Percentiles rank a stretch among this genome's conserved stretches.
These are phyloP conservation scores for Astur gentilis DNA, from an alignment of 2,113 vertebrate species.

Conservation along the genomic window DNA sequence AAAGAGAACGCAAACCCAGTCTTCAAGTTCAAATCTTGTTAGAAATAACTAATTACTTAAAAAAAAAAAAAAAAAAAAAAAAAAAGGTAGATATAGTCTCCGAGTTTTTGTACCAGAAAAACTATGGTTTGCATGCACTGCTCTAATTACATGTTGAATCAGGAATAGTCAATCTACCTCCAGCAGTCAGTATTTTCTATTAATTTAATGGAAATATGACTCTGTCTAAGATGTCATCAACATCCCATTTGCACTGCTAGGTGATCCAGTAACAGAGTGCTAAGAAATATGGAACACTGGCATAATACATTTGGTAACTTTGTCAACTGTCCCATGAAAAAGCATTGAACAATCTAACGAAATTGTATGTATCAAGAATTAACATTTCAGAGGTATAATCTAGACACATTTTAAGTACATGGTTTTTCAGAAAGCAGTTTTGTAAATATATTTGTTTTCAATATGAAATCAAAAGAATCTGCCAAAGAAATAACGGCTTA, in stretches of 20 bases:
- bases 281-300: not conserved
- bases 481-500: not conserved
- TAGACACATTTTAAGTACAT: not conserved
- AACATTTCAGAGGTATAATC: not conserved
- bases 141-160: not conserved
- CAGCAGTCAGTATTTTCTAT: not conserved
- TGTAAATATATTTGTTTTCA: not conserved
- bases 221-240: not conserved
- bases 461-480: not conserved
- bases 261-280: not conserved
- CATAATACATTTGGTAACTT: not conserved
- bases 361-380: not conserved
- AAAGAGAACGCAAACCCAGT: not conserved
- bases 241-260: not conserved
- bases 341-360: not conserved
- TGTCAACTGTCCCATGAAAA: not conserved
- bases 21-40: not conserved
- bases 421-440: not conserved
- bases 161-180: not conserved
- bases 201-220: not conserved
- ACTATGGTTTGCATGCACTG: not conserved
- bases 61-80: not conserved
- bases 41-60: not conserved
- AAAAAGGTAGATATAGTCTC: not conserved
- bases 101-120: not conserved